Evolutionary conservation across 2,113 vertebrate species (phyloP), one percentile per base, ranked within the genome.

Genomic region (Paradoxurus hermaphroditus): DNA sequence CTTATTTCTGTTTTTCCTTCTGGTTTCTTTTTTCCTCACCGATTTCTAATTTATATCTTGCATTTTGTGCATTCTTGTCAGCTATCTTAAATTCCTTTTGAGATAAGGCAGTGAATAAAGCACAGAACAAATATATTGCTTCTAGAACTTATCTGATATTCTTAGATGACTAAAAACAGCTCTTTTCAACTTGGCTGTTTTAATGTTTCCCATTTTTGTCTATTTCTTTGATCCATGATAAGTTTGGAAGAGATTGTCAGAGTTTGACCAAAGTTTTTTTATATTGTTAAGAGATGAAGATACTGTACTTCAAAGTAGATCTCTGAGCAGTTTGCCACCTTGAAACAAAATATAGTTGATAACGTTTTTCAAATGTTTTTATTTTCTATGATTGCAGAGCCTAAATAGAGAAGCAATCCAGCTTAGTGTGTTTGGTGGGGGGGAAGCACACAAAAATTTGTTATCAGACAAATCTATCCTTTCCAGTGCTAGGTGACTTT

Each of bases 291-390:
- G 46, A 53, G 12, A 41, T 86, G 62, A 91, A 86, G 25, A 75
- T 79, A 44, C 46, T 89, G 23, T 59, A 56, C 18, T 91, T 85
- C 19, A 46, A 78, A 88, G 29, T 59, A 84, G 62, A 67, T 73
- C 65, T 89, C 51, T 95, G 34, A 90, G 86, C 53, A 51, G 21
- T 65, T 65, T 89, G n/a, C 73, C 14, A 73, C 53, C 16, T 88
- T 96, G 49, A 94, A 91, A 67, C n/a, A 82, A 95, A 95, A 93
- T 79, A 88, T 27, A 91, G 21, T 39, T 72, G 90, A 68, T 86
- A 86, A 62, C 16, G 53, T 49, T 93, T 92, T 88, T 51, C 51
- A 90, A 75, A 12, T 86, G 75, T 4, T 63, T 90, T 15, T 89
- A 13, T 53, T 23, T 90, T 92, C 41, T 78, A 12, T 72, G 59